phyloP scores from a whole-genome alignment of 1,140 invertebrate species.

The Drosophila sucinea region DNA sequence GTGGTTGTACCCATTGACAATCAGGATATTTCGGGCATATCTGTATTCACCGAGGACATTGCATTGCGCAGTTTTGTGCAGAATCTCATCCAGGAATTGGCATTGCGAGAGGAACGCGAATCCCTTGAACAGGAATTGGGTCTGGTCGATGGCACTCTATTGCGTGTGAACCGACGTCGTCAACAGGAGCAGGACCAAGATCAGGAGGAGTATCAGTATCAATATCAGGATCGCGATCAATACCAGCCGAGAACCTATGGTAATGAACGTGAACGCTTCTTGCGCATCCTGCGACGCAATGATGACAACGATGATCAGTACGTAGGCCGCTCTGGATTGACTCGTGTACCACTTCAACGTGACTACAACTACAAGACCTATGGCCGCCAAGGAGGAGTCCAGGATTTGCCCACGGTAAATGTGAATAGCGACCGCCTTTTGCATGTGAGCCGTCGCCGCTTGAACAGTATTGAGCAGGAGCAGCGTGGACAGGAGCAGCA shows the following conservation, averaged over 20 bases:
- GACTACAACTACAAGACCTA: slow-evolving; percentile 16
- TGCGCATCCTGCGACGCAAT: slow-evolving; percentile 26
- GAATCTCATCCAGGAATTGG: slow-evolving; percentile 60
- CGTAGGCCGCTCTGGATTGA: slow-evolving; percentile 20
- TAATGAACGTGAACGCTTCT: slow-evolving; percentile 44
- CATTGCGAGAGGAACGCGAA: slow-evolving; percentile 24
- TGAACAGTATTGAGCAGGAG: slow-evolving; percentile 26
- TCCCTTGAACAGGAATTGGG: slow-evolving; percentile 10
- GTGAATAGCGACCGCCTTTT: slow-evolving; percentile 50
- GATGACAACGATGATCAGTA: slow-evolving; percentile 33
- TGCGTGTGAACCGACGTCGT: slow-evolving; percentile 46
- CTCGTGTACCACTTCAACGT: slow-evolving; percentile 46
- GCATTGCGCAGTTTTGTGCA: slow-evolving; percentile 63
- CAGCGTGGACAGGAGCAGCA: slow-evolving; percentile 4
- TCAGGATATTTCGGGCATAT: slow-evolving; percentile 22
- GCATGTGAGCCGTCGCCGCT: slow-evolving; percentile 41
- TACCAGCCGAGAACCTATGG: background rate
- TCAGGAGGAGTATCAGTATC: background rate
- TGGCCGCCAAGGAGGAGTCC: slow-evolving; percentile 17
- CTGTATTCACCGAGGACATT: slow-evolving; percentile 69
- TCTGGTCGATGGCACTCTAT: slow-evolving; percentile 23
- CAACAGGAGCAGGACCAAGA: slow-evolving; percentile 23
- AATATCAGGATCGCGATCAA: background rate
- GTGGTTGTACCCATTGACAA: slow-evolving; percentile 35
- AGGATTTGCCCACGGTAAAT: slow-evolving; percentile 41